Percentiles rank a stretch among this genome's conserved stretches.
phyloP scores from a whole-genome alignment of 2,113 vertebrate genomes.

The Potamarius usumacintae region DNA sequence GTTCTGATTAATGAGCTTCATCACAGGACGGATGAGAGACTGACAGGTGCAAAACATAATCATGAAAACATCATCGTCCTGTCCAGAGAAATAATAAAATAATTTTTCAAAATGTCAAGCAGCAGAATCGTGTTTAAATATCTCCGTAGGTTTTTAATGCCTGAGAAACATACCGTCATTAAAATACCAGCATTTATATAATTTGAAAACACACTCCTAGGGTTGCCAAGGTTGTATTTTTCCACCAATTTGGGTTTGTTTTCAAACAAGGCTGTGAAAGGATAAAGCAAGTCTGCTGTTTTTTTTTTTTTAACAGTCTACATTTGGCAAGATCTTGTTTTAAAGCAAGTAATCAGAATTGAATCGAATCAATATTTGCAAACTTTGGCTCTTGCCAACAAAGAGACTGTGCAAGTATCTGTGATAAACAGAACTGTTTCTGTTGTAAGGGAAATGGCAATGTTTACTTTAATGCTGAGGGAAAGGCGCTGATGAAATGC shows the following conservation, averaged over 20 bases:
- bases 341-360: neutral
- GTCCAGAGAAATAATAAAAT: neutral
- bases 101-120: neutral
- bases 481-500: neutral
- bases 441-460: too few species aligned
- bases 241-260: neutral
- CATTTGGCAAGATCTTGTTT: neutral
- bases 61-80: neutral
- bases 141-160: neutral
- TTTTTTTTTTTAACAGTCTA: neutral
- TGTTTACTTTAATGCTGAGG: too few species aligned
- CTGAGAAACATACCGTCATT: neutral
- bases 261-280: neutral
- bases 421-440: too few species aligned
- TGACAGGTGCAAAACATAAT: constrained; percentile 22
- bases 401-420: too few species aligned
- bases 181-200: neutral
- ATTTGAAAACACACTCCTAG: neutral
- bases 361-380: neutral
- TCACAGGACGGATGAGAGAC: constrained; percentile 32
- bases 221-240: neutral
- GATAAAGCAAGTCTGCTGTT: neutral
- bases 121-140: neutral
- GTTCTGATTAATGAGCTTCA: constrained; percentile 48
- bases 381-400: too few species aligned